A percentile compares a stretch with the other conserved stretches of the same genome.
Conservation (phyloP, 2,113 vertebrate genomes). For the Orientallactaga bullata region DNA sequence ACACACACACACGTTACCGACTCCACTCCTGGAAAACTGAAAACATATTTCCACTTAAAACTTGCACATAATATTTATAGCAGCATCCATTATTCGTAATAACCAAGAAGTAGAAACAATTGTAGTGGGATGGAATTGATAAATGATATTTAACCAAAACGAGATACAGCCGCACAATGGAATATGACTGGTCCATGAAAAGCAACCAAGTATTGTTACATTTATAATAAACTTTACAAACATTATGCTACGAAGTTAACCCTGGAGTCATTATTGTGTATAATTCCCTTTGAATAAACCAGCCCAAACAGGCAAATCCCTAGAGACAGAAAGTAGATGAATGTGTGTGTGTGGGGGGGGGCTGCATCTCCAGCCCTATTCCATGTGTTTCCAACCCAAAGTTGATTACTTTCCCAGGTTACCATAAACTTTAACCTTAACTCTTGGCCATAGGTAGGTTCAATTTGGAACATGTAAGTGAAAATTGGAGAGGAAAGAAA, state of each 20-base stretch:
- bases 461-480: conserved; percentile 2
- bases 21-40: neutral
- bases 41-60: neutral
- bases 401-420: neutral
- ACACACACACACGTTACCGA: no score
- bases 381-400: conserved; percentile 28
- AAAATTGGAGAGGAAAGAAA: neutral
- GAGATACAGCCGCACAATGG: neutral
- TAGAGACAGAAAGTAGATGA: neutral
- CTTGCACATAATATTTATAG: neutral
- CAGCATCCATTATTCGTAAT: neutral
- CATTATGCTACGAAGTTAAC: conserved; percentile 34
- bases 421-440: conserved; percentile 42
- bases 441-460: conserved; percentile 5
- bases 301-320: conserved; percentile 5
- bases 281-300: neutral
- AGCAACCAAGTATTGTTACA: neutral
- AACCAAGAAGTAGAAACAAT: neutral
- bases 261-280: neutral
- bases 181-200: neutral
- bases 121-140: neutral
- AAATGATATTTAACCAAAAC: neutral
- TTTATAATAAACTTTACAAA: no score
- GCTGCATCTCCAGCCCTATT: neutral
- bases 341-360: no score